A percentile compares a stretch with the other conserved stretches of the same genome.
phyloP scores from a whole-genome alignment of 2,113 vertebrate genomes.

The Corythornis vintsioides region DNA sequence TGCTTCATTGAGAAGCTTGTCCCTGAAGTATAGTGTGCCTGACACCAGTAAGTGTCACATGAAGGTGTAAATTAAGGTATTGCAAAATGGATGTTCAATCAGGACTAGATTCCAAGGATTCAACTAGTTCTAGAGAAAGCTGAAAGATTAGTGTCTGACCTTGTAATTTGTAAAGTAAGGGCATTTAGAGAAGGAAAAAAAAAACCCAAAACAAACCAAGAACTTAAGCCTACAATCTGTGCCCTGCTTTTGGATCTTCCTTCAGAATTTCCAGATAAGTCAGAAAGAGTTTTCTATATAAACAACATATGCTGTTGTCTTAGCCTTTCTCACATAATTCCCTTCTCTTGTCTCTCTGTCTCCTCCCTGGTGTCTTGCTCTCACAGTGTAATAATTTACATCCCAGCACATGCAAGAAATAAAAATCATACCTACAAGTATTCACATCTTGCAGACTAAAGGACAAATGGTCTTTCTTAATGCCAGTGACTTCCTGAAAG shows the following conservation, averaged over 20 bases:
- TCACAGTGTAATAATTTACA: not conserved
- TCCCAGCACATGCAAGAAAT: not conserved
- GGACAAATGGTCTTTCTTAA: conserved; percentile 1
- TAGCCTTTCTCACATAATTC: conserved; percentile 17
- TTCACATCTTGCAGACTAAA: not conserved
- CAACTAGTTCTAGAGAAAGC: not conserved
- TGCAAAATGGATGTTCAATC: not conserved
- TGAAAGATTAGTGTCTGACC: not conserved
- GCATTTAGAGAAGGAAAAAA: not conserved
- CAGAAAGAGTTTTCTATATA: conserved; percentile 19
- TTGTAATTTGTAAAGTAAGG: not conserved
- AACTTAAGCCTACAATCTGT: not conserved
- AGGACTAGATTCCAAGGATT: not conserved
- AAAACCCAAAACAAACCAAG: not conserved
- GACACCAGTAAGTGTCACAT: not conserved
- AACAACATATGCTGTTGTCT: conserved; percentile 51
- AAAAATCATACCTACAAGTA: not conserved
- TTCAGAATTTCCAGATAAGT: not conserved
- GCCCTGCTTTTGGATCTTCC: not conserved
- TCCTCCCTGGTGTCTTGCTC: not conserved
- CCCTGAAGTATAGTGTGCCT: not conserved
- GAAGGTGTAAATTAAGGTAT: not conserved
- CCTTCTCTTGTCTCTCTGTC: not conserved
- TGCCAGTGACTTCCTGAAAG: conserved; percentile 34
- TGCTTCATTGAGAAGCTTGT: not conserved